These are phyloP conservation scores for Oscheius sp. DNA, from an alignment of 2,888 invertebrate species.

Conservation along the genomic window DNA sequence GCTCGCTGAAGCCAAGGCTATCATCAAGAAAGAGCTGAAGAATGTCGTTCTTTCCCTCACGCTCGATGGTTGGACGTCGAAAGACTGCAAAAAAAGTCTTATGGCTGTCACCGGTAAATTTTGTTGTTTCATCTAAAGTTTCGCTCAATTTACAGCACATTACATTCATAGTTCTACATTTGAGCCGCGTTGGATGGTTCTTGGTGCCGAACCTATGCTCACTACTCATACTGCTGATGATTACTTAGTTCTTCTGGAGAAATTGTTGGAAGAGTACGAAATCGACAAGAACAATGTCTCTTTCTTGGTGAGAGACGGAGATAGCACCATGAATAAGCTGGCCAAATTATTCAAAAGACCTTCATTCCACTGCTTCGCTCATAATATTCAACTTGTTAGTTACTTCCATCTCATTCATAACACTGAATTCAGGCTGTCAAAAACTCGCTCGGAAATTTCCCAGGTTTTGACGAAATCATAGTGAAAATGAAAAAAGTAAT, in stretches of 20 bases:
- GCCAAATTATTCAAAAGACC: background rate
- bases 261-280: too few species aligned
- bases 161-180: too few species aligned
- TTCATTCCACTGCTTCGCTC: background rate
- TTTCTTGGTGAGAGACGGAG: background rate
- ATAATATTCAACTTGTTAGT: background rate
- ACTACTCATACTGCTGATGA: too few species aligned
- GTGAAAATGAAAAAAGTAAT: conserved; percentile 1
- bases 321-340: background rate
- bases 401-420: background rate
- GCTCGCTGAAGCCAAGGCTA: background rate
- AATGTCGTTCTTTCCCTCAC: background rate
- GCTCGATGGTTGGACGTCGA: background rate
- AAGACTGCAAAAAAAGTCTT: background rate
- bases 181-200: too few species aligned
- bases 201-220: too few species aligned
- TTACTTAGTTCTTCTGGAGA: too few species aligned
- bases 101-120: background rate
- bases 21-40: background rate
- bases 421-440: background rate
- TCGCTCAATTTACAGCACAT: too few species aligned
- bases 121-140: background rate
- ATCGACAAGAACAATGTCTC: too few species aligned
- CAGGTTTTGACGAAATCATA: background rate
- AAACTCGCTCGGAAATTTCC: background rate